A percentile compares a stretch with the other conserved stretches of the same genome.
Conservation (phyloP, 1,140 invertebrate species). For the Microplitis mediator region DNA sequence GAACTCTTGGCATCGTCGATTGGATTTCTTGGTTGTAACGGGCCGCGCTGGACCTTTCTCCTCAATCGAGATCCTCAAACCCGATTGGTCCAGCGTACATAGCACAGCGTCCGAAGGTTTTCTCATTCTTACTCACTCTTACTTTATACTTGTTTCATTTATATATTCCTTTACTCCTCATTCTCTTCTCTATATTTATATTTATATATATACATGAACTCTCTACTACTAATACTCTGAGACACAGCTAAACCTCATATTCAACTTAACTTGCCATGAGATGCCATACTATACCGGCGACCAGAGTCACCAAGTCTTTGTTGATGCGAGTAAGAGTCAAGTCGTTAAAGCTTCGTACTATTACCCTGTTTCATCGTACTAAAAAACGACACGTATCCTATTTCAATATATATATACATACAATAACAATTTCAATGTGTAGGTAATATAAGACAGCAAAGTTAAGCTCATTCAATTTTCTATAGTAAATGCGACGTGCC, state of each 20-base stretch:
- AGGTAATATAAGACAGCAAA: background rate
- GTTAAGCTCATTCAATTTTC: background rate
- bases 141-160: background rate
- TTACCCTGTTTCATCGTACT: background rate
- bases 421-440: background rate
- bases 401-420: background rate
- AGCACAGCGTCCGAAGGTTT: constrained; percentile 35
- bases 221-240: background rate
- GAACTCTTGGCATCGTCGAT: background rate
- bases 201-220: no score
- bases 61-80: constrained; percentile 36
- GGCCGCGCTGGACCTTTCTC: constrained; percentile 47
- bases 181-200: no score
- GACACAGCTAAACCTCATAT: background rate
- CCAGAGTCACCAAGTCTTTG: background rate
- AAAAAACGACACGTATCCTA: background rate
- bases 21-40: constrained; percentile 40
- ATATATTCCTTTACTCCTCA: no score
- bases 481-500: background rate
- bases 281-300: no score
- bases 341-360: background rate
- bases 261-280: no score
- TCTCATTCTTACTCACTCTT: constrained; percentile 19
- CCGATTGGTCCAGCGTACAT: constrained; percentile 39
- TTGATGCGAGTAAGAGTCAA: background rate